Evolutionary conservation across 2,113 vertebrate species (phyloP).

Genomic region (Cynocephalus volans): DNA sequence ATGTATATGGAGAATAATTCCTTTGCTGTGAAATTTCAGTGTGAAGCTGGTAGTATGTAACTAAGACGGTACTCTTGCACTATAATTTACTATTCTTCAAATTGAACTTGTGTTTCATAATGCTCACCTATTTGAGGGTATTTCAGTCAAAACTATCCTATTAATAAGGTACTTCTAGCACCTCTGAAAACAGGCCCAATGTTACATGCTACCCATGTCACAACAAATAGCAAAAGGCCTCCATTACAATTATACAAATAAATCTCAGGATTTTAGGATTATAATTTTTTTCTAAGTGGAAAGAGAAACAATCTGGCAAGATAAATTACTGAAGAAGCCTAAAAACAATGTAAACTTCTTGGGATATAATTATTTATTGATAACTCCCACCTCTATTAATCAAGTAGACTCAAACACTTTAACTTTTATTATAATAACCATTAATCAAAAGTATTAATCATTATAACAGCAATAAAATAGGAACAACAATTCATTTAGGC

Average conservation of each 20-base stretch:
- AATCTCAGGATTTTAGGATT: conserved; percentile 10
- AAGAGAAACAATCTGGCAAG: conserved; percentile 62
- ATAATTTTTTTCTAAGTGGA: neutral
- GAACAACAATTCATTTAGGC: neutral
- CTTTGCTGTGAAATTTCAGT: neutral
- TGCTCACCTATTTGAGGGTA: neutral
- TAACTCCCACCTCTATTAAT: neutral
- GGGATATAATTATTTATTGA: neutral
- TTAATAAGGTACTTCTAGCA: neutral
- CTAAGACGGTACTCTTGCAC: neutral
- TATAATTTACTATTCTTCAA: conserved; percentile 43
- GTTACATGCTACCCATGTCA: neutral
- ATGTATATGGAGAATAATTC: neutral
- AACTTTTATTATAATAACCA: neutral
- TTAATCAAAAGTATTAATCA: conserved; percentile 33
- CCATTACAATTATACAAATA: neutral
- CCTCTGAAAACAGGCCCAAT: conserved; percentile 11
- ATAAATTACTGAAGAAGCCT: conserved; percentile 44
- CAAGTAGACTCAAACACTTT: neutral
- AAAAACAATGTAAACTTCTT: conserved; percentile 14
- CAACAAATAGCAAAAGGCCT: neutral
- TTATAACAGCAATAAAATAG: conserved; percentile 3
- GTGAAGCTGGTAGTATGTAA: neutral
- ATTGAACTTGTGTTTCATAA: neutral
- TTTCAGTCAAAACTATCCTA: conserved; percentile 27